These are phyloP conservation scores for Oryzias melastigma DNA, from an alignment of 2,113 vertebrate genomes.

Conservation along the genomic window DNA sequence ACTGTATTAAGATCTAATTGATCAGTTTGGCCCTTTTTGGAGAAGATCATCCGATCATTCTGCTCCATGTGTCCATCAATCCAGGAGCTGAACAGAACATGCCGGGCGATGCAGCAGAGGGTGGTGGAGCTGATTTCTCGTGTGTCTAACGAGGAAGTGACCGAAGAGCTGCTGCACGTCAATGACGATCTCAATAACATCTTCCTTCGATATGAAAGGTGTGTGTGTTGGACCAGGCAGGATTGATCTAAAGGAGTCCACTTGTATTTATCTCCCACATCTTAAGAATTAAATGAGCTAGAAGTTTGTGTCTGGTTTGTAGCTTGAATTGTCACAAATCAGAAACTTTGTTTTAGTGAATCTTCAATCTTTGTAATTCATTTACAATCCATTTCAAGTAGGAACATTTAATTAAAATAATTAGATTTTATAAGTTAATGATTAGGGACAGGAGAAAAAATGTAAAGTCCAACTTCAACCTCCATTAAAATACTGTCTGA, in stretches of 20 bases:
- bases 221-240: background rate
- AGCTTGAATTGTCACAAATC: too few relatives aligned
- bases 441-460: too few relatives aligned
- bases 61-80: background rate
- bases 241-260: background rate
- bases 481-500: too few relatives aligned
- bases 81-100: slow-evolving; percentile 95
- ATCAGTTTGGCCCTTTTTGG: background rate
- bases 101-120: slow-evolving; percentile 96
- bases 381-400: too few relatives aligned
- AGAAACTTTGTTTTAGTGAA: too few relatives aligned
- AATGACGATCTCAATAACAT: slow-evolving; percentile 98
- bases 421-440: too few relatives aligned
- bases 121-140: slow-evolving; percentile 95
- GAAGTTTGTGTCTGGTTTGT: too few relatives aligned
- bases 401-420: too few relatives aligned
- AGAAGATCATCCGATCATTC: background rate
- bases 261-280: too few relatives aligned
- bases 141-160: slow-evolving; percentile 96
- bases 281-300: too few relatives aligned
- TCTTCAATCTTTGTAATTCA: too few relatives aligned
- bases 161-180: slow-evolving; percentile 92
- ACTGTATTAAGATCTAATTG: background rate
- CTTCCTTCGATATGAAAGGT: slow-evolving; percentile 96
- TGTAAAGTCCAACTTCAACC: too few relatives aligned